Evolutionary conservation across 2,888 invertebrate species (phyloP).

Genomic region (Bugula neritina): DNA sequence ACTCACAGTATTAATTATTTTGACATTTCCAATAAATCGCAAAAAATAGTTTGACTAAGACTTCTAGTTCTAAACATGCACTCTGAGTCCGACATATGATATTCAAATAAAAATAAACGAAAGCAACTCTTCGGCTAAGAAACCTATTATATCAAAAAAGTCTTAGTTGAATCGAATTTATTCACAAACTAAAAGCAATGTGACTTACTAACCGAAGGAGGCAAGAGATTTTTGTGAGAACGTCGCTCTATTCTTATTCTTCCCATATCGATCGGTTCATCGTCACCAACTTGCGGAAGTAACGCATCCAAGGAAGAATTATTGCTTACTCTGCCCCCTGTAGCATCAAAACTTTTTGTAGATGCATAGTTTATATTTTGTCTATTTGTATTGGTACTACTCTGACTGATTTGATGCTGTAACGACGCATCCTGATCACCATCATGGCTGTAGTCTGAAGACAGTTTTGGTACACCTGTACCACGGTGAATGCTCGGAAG

Average conservation of each 20-base stretch:
- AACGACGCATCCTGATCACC: neutral
- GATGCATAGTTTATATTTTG: constrained; percentile 1
- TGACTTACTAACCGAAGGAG: constrained; percentile 17
- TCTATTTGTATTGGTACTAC: neutral
- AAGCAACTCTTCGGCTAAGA: no score
- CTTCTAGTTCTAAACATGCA: no score
- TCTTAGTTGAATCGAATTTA: no score
- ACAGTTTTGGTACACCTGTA: neutral
- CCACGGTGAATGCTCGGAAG: constrained; percentile 21
- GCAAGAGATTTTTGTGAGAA: constrained; percentile 8
- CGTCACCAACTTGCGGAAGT: neutral
- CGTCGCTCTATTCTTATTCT: constrained; percentile 21
- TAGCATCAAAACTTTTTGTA: neutral
- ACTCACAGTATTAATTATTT: no score
- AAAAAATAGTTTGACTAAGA: no score
- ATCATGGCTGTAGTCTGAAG: neutral
- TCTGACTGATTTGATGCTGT: neutral
- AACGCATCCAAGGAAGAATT: neutral
- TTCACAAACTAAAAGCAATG: no score
- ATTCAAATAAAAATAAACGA: no score
- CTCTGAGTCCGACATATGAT: no score
- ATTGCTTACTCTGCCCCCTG: neutral
- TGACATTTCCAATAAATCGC: no score
- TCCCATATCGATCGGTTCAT: constrained; percentile 13
- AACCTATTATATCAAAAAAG: no score